These are phyloP conservation scores for Sebastolobus alascanus DNA, from an alignment of 2,797 vertebrate species.

Conservation along the genomic window DNA sequence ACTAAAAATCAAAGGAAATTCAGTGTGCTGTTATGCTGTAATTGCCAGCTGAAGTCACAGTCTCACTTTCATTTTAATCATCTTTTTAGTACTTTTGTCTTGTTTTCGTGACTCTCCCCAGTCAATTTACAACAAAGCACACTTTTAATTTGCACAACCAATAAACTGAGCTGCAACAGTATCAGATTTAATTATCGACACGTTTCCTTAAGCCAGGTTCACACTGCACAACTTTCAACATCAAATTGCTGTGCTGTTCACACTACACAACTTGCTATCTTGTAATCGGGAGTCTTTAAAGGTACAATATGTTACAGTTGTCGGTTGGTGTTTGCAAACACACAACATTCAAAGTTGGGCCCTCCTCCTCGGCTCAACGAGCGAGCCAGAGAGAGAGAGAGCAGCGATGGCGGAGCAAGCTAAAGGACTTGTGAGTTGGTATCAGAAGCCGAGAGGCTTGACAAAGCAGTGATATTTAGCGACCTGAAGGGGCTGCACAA, in stretches of 20 bases:
- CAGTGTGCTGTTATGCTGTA: neutral
- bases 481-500: neutral
- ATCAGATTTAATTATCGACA: neutral
- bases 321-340: too few species aligned
- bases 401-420: too few species aligned
- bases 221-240: neutral
- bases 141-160: neutral
- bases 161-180: neutral
- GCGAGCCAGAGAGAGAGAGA: too few species aligned
- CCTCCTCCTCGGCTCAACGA: too few species aligned
- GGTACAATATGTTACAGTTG: too few species aligned
- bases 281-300: too few species aligned
- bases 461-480: neutral
- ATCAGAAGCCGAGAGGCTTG: neutral
- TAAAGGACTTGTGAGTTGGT: neutral
- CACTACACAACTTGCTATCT: too few species aligned
- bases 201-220: neutral
- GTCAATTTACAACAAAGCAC: neutral
- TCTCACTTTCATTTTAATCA: neutral
- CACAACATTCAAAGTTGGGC: too few species aligned
- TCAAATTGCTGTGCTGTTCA: too few species aligned
- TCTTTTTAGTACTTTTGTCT: neutral
- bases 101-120: neutral
- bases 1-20: neutral
- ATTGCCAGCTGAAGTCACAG: neutral